These are phyloP conservation scores for Araneus ventricosus DNA, from an alignment of 1,140 invertebrate species.

Conservation along the genomic window DNA sequence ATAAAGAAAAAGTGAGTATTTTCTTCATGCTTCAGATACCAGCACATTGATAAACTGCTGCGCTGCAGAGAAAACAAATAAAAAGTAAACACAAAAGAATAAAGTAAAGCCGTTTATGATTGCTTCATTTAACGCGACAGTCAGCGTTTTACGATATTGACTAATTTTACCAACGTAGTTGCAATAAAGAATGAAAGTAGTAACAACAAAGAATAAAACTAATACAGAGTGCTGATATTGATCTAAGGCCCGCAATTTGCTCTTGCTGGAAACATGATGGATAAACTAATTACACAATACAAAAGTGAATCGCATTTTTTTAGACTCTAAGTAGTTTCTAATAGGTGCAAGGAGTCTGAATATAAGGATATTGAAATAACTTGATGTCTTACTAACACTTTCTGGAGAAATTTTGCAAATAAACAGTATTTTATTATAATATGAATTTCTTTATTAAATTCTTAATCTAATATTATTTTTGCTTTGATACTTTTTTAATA, in stretches of 20 bases:
- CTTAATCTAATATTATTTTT: too few relatives aligned
- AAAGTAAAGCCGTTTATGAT: slow-evolving; percentile 70
- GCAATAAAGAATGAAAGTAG: slow-evolving; percentile 33
- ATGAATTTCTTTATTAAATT: too few relatives aligned
- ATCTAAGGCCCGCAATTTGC: slow-evolving; percentile 28
- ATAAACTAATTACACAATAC: slow-evolving; percentile 64
- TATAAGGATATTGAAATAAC: neutral
- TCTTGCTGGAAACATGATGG: neutral
- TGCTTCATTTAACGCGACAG: slow-evolving; percentile 69
- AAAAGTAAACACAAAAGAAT: slow-evolving; percentile 49
- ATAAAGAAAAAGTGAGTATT: slow-evolving; percentile 51
- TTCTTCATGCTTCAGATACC: slow-evolving; percentile 59
- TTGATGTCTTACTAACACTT: neutral
- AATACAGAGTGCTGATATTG: slow-evolving; percentile 56
- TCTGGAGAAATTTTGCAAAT: too few relatives aligned
- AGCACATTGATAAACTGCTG: slow-evolving; percentile 70
- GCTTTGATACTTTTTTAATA: too few relatives aligned
- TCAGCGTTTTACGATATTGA: slow-evolving; percentile 73
- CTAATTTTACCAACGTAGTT: slow-evolving; percentile 57
- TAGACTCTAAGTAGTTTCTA: slow-evolving; percentile 39
- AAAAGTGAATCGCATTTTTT: slow-evolving; percentile 1
- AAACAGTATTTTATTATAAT: too few relatives aligned
- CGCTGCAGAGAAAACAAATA: slow-evolving; percentile 39
- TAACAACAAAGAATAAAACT: slow-evolving; percentile 23
- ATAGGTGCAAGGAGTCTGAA: neutral